Conservation (phyloP, 2,888 invertebrate genomes). For the Leucophenga montana region DNA sequence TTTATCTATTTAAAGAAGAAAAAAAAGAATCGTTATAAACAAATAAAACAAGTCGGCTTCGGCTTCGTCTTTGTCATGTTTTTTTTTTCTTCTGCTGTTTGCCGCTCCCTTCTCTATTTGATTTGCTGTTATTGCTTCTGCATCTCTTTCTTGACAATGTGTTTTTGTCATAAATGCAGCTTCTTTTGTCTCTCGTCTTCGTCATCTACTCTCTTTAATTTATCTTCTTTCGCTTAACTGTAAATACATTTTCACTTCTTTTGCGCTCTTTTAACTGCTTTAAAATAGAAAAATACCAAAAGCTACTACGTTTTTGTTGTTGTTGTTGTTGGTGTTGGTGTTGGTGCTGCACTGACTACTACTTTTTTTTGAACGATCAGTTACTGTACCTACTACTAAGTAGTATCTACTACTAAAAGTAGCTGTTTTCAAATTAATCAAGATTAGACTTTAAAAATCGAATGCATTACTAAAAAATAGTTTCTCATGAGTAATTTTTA, state of each 20-base stretch:
- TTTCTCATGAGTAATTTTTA: too few species aligned
- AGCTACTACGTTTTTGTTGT: slow-evolving; percentile 3
- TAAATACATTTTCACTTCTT: slow-evolving; percentile 65
- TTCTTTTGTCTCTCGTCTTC: slow-evolving; percentile 32
- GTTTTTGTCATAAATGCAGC: slow-evolving; percentile 12
- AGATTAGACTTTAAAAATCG: too few species aligned
- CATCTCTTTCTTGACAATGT: slow-evolving; percentile 7
- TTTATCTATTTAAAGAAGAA: slow-evolving; percentile 3
- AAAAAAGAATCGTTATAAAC: not conserved
- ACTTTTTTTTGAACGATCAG: too few species aligned
- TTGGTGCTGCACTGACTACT: slow-evolving; percentile 46
- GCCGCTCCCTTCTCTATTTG: slow-evolving; percentile 30
- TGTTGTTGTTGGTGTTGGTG: too few species aligned
- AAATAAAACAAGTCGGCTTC: slow-evolving; percentile 8
- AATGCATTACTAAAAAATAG: too few species aligned
- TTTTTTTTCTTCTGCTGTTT: slow-evolving; percentile 31
- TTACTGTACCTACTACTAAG: too few species aligned
- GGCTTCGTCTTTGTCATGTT: not conserved
- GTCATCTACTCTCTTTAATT: slow-evolving; percentile 33
- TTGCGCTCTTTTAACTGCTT: slow-evolving; percentile 37
- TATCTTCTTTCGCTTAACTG: slow-evolving; percentile 51
- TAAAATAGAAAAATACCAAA: slow-evolving; percentile 14
- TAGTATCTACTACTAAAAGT: too few species aligned
- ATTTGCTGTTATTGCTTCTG: slow-evolving; percentile 41
- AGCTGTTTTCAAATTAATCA: too few species aligned